Conservation (phyloP, 2,888 invertebrate species). For the Stenichneumon culpator region DNA sequence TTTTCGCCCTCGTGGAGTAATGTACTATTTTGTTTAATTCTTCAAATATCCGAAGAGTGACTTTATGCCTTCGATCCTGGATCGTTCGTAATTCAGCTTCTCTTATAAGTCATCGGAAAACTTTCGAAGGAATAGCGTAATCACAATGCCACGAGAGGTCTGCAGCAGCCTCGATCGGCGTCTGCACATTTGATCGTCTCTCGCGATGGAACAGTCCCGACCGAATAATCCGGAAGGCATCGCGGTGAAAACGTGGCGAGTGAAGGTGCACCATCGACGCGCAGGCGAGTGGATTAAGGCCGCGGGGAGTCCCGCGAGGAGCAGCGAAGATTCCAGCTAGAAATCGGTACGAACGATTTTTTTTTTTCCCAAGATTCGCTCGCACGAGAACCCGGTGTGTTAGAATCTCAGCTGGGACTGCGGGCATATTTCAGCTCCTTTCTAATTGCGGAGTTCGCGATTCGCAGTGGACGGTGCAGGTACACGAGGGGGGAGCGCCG, state of each 20-base stretch:
- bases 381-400: neutral
- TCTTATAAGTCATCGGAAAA: neutral
- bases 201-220: neutral
- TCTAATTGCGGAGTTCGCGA: slow-evolving; percentile 64
- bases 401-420: neutral
- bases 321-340: slow-evolving; percentile 30
- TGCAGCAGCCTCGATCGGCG: neutral
- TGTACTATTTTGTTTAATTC: no score
- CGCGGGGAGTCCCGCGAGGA: slow-evolving; percentile 20
- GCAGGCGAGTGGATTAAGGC: slow-evolving; percentile 49
- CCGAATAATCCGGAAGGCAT: slow-evolving; percentile 5
- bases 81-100: neutral
- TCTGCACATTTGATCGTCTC: neutral
- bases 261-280: slow-evolving; percentile 27
- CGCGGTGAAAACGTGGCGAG: slow-evolving; percentile 32
- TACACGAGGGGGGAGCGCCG: neutral
- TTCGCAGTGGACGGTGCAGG: slow-evolving; percentile 19
- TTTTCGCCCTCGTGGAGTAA: no score
- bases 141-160: neutral
- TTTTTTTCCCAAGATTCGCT: slow-evolving; percentile 23
- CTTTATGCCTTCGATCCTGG: neutral
- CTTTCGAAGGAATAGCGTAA: neutral
- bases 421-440: slow-evolving; percentile 45
- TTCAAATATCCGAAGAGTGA: neutral
- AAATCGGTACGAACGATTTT: slow-evolving; percentile 59